Conservation (phyloP, 2,888 invertebrate genomes). For the Alcis repandata region DNA sequence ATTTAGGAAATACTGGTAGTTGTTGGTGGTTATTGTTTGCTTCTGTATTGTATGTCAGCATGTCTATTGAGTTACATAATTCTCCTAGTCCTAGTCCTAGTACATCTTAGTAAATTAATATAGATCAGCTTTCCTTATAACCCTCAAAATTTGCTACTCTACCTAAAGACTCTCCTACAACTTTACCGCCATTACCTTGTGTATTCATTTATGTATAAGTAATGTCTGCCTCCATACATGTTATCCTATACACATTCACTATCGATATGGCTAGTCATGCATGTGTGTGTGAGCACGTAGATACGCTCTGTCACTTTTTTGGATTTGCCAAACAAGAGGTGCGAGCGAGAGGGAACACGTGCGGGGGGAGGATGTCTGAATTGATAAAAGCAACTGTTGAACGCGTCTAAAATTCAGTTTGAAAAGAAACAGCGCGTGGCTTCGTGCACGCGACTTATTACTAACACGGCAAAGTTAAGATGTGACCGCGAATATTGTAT, state of each 20-base stretch:
- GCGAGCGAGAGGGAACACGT: slow-evolving; percentile 66
- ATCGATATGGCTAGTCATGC: slow-evolving; percentile 61
- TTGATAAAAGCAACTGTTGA: slow-evolving; percentile 85
- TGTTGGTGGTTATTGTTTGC: neutral
- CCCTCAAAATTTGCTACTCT: slow-evolving; percentile 41
- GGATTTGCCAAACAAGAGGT: slow-evolving; percentile 52
- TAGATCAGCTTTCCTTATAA: neutral
- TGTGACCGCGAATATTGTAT: slow-evolving; percentile 76
- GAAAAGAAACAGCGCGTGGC: slow-evolving; percentile 69
- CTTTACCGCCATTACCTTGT: slow-evolving; percentile 43
- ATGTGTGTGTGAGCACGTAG: slow-evolving; percentile 53
- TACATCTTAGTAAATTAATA: neutral
- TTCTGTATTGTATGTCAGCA: neutral
- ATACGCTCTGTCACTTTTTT: slow-evolving; percentile 66
- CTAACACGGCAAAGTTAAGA: slow-evolving; percentile 74
- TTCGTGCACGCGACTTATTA: slow-evolving; percentile 61
- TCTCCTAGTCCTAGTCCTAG: neutral
- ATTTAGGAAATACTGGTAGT: slow-evolving; percentile 1
- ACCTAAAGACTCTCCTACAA: slow-evolving; percentile 35
- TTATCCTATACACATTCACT: slow-evolving; percentile 57
- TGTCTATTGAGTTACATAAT: neutral
- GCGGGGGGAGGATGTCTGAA: slow-evolving; percentile 77
- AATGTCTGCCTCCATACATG: slow-evolving; percentile 61
- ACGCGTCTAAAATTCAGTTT: slow-evolving; percentile 81
- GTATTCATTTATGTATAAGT: slow-evolving; percentile 42